Base-by-base conservation (phyloP, 1,140 invertebrate species). In the Globodera ellingtonae region DNA sequence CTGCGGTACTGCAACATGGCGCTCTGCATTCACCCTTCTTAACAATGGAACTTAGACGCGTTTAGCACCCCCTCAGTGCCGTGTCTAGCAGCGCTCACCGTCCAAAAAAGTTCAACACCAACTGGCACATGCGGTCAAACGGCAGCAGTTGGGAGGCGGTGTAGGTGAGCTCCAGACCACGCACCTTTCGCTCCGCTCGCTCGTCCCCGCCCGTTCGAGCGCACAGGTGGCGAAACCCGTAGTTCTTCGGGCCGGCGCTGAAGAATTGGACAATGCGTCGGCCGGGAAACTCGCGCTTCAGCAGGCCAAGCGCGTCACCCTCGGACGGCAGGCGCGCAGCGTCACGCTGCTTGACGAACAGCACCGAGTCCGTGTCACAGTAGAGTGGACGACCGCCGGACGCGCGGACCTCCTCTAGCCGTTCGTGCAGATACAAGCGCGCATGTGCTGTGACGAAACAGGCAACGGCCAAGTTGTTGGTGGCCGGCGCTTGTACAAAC, bases 181-280 rank as follows among this genome's bases (percentile, higher is more conserved):
- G 72, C 1, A 73, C 56, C 10, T 73, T 73, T 1, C 48, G 44
- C 44, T 73, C 72, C 21, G 72, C 72, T 4, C 72, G 21, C 0
- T 73, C 72, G 56, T 73, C 72, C 48, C 6, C n/a, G 6, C 72
- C 72, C 6, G 13, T 50, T 24, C 3, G 1, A 8, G 21, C 48
- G 56, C 56, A 50, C 21, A 7, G 18, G 10, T 73, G 72, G 3
- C 80, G 80, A 56, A 50, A 79, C 13, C 78, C 78, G 56, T 79
- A 79, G n/a, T 79, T 79, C 8, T 79, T 79, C 10, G 78, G 75
- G 6, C 78, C 78, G 7, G 75, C 35, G 35, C 35, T 35, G 3
- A 35, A 35, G 35, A 35, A 35, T 35, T 35, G 35, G 35, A 35
- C 35, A 79, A 79, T 79, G 1, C 79, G 79, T 0, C 78, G 6